Evolutionary conservation across 2,888 invertebrate genomes (phyloP), one percentile per base, ranked within the genome.

Genomic region (Oxytorus armatus): DNA sequence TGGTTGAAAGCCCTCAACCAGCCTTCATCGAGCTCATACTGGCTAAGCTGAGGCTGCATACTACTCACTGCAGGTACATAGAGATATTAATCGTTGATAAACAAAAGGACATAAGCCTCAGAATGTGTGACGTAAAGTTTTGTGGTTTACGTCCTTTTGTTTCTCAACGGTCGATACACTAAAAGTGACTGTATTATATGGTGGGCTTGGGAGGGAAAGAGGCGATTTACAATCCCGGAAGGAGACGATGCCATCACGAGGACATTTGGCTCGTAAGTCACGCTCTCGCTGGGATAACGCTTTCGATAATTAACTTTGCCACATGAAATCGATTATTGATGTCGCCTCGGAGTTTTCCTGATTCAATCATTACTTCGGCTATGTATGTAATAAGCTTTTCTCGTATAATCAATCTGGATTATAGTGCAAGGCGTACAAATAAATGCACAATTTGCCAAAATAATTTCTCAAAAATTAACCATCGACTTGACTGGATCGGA

Each of bases 281-380:
- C 74, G 51, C 49, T 44, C 77, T 42, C 47, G 29, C 39, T 87
- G 87, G 89, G 42, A 55, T 74, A 63, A 90, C 87, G 89, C 88
- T 88, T 74, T 89, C 89, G 86, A 91, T 91, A 90, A 91, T 91
- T 90, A 90, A 89, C 86, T 89, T 86, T 81, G 83, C 84, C 75
- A 84, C 83, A 84, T 84, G 83, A 84, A 88, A 89, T 88, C 87
- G 88, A 88, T 90, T 90, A 90, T 90, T 89, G 83, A 84, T 61
- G 53, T 68, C 76, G 61, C 1, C 72, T 33, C 29, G 29, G 11
- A 55, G 18, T 55, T 55, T 25, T 44, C 53, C 18, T n/a, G 55
- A 39, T 49, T 68, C 66, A 16, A 73, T 78, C 51, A 55, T 68
- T 49, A 42, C 8, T 8, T 36, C 36, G 36, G 3, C 36, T 36